Evolutionary conservation across 1,140 invertebrate species (phyloP).

Genomic region (Proales similis): DNA sequence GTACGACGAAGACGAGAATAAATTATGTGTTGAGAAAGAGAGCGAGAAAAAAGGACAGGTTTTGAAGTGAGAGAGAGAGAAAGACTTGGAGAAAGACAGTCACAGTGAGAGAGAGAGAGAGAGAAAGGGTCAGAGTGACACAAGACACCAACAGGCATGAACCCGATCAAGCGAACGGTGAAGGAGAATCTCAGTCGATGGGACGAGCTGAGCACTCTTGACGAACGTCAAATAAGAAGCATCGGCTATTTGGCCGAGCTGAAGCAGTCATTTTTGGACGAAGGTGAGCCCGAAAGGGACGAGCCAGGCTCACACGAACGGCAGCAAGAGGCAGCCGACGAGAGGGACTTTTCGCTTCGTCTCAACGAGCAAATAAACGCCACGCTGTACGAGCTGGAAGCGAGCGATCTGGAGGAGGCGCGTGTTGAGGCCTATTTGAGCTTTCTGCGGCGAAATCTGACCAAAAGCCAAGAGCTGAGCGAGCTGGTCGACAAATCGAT

Average conservation of each 20-base stretch:
- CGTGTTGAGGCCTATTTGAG: constrained; percentile 20
- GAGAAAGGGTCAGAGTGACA: no score
- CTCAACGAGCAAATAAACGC: constrained; percentile 22
- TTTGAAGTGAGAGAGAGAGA: no score
- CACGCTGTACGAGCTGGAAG: constrained; percentile 22
- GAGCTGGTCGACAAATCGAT: constrained; percentile 2
- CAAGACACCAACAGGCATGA: no score
- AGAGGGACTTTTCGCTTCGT: constrained; percentile 1
- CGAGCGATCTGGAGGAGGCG: constrained; percentile 18
- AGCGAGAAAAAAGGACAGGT: no score
- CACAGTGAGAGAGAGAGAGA: no score
- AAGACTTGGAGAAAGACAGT: no score
- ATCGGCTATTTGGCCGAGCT: not conserved
- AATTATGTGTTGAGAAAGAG: no score
- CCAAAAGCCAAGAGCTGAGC: constrained; percentile 20
- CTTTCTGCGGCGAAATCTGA: constrained; percentile 12
- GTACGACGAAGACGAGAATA: no score
- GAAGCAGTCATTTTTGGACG: constrained; percentile 17
- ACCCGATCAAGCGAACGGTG: not conserved
- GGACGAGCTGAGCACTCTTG: constrained; percentile 21
- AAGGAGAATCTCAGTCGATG: constrained; percentile 26
- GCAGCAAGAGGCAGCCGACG: not conserved
- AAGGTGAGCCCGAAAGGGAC: not conserved
- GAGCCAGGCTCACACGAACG: no score
- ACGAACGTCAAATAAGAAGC: constrained; percentile 16